phyloP scores from a whole-genome alignment of 2,888 invertebrate species.

The Cynaeus angustus region DNA sequence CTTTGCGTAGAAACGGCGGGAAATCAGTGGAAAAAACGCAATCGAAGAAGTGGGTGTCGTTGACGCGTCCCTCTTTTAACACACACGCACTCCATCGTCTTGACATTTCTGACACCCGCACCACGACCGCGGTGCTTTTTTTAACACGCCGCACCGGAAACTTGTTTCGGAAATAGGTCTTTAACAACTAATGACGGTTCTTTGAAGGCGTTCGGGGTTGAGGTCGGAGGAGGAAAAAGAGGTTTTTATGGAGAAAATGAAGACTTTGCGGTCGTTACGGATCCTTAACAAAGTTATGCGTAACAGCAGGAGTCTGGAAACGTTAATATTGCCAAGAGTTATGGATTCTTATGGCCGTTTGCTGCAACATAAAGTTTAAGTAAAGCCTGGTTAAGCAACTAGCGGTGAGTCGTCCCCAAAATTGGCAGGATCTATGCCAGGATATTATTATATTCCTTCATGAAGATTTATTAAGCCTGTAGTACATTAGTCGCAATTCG shows the following conservation, averaged over 20 bases:
- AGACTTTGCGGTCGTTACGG: background rate
- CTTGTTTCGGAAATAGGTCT: constrained; percentile 69
- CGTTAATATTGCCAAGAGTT: too few relatives aligned
- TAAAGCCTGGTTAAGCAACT: too few relatives aligned
- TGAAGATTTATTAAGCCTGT: too few relatives aligned
- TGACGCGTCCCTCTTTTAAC: constrained; percentile 48
- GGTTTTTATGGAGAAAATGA: constrained; percentile 4
- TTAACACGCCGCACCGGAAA: constrained; percentile 62
- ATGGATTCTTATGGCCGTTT: too few relatives aligned
- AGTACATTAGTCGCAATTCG: too few relatives aligned
- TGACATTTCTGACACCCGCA: constrained; percentile 54
- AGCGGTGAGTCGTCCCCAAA: too few relatives aligned
- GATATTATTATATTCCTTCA: too few relatives aligned
- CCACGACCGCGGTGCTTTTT: constrained; percentile 47
- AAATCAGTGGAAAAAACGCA: constrained; percentile 24
- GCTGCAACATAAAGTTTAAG: too few relatives aligned
- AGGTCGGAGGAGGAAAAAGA: constrained; percentile 19
- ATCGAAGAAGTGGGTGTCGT: constrained; percentile 49
- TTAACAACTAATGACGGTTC: constrained; percentile 67
- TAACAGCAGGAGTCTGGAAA: too few relatives aligned
- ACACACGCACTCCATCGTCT: constrained; percentile 38
- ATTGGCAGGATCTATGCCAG: too few relatives aligned
- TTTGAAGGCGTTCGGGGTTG: constrained; percentile 54
- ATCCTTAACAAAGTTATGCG: too few relatives aligned
- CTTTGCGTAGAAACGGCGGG: constrained; percentile 14